A percentile compares a stretch with the other conserved stretches of the same genome.
phyloP scores from a whole-genome alignment of 2,888 invertebrate genomes.

The Minunthozetes semirufus region DNA sequence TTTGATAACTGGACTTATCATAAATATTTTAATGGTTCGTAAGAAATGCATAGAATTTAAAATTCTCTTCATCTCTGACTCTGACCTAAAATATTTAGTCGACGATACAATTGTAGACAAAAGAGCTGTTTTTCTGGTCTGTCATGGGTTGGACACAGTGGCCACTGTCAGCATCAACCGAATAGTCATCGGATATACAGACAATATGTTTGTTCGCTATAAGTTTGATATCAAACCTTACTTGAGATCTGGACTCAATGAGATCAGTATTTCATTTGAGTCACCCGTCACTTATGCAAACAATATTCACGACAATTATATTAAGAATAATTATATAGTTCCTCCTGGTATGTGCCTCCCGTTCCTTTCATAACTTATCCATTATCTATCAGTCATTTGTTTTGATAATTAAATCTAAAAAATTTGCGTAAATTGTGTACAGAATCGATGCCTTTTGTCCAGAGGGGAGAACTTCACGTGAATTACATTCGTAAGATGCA shows the following conservation, averaged over 20 bases:
- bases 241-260: constrained; percentile 44
- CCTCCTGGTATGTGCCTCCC: constrained; percentile 37
- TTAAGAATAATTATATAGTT: constrained; percentile 21
- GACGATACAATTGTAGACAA: constrained; percentile 41
- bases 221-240: constrained; percentile 60
- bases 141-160: constrained; percentile 80
- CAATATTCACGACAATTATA: neutral
- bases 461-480: constrained; percentile 66
- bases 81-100: neutral
- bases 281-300: constrained; percentile 35
- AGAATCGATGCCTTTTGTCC: constrained; percentile 16
- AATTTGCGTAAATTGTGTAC: neutral
- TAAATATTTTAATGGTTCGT: constrained; percentile 60
- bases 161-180: constrained; percentile 68
- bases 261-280: constrained; percentile 14
- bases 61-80: too few relatives aligned
- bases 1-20: constrained; percentile 70
- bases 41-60: neutral
- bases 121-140: constrained; percentile 56
- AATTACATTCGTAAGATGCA: constrained; percentile 90
- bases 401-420: neutral
- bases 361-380: too few relatives aligned
- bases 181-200: constrained; percentile 57
- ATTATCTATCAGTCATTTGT: too few relatives aligned
- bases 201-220: constrained; percentile 81